Evolutionary conservation across 2,797 vertebrate species (phyloP), one percentile per base, ranked within the genome.

Genomic region (Tenualosa ilisha): DNA sequence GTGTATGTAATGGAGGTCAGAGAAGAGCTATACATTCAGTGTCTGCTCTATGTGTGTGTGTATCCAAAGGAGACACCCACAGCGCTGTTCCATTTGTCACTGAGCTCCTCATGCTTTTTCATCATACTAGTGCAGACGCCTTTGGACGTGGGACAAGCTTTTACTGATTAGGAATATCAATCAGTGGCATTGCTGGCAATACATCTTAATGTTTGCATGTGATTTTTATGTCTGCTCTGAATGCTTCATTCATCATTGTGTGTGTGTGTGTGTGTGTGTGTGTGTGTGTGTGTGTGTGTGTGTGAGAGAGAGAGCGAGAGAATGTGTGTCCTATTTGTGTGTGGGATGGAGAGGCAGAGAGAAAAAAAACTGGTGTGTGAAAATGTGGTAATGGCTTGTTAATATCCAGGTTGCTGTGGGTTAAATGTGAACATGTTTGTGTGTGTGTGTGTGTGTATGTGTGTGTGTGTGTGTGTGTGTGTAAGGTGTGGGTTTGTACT

Each of bases 401-500:
- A 75, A 75, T 75, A 75, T 75, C 31, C 31, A 75, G 68, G 68
- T 43, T 40, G 68, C 51, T 59, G 56, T 13, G 37, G 68, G 68
- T 75, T 75, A 75, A 75, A 15, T 75, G 68, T 75, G 68, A 75
- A 75, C 31, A 11, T 65, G 24, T 24, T 65, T 65, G 3, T 15
- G 12, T 40, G 65, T 72, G 65, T 65, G 61, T 65, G 61, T 72
- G 65, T 40, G 65, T 72, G 65, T 65, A n/a, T 65, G 61, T 72
- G 65, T 68, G 63, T 68, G 65, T 72, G 65, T 72, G 65, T 72
- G 65, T 72, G 68, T 75, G 68, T 75, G 31, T 75, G 68, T 75
- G 68, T 75, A 13, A 6, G 68, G 31, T 75, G 68, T 75, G 68
- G 13, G 68, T 43, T 37, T 43, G 31, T 75, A 13, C 26, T 72